These are phyloP conservation scores for Theristus sp. DNA, from an alignment of 2,888 invertebrate species.

Conservation along the genomic window DNA sequence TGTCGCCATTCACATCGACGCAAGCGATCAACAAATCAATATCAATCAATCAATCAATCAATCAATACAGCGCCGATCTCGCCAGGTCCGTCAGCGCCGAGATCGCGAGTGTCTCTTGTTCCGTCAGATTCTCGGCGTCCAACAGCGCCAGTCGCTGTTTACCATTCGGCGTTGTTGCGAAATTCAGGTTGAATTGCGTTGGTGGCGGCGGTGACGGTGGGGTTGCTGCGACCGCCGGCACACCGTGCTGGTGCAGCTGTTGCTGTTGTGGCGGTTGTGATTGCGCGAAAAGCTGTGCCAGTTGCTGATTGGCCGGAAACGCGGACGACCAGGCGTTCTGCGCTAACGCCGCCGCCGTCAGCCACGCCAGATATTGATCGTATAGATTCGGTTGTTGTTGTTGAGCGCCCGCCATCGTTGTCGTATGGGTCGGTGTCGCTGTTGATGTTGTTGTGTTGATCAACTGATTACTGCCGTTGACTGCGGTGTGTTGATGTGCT, in stretches of 20 bases:
- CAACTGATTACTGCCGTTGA: too few relatives aligned
- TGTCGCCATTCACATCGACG: neutral
- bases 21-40: neutral
- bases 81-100: neutral
- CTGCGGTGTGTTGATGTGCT: neutral
- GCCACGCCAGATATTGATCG: neutral
- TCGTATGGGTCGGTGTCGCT: too few relatives aligned
- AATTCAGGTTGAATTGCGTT: neutral
- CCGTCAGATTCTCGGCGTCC: conserved; percentile 1
- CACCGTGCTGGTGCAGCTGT: too few relatives aligned
- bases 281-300: too few relatives aligned
- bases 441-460: too few relatives aligned
- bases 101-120: neutral
- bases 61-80: neutral
- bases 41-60: neutral
- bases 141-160: neutral
- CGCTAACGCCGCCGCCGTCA: neutral
- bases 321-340: too few relatives aligned
- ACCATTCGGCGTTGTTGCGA: neutral
- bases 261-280: too few relatives aligned
- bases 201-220: neutral
- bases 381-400: neutral
- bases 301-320: too few relatives aligned
- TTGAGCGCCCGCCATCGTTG: neutral
- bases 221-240: too few relatives aligned